Conservation (phyloP, 2,113 vertebrate species). For the Loxodonta africana region DNA sequence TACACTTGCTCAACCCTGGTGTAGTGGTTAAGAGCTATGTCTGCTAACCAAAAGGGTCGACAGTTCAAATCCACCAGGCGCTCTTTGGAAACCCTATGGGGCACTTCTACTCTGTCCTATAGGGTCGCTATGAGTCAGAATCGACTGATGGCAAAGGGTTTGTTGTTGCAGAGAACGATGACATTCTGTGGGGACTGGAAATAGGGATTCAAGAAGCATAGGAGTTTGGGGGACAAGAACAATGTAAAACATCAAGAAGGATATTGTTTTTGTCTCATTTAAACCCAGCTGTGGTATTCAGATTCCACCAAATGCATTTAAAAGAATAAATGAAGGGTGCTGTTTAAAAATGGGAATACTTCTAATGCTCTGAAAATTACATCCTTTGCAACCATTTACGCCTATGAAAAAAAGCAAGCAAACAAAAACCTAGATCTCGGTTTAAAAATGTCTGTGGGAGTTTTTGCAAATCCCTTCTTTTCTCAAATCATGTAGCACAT, state of each 20-base stretch:
- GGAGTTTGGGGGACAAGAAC: not conserved
- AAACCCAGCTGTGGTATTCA: constrained; percentile 26
- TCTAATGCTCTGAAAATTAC: not conserved
- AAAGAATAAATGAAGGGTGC: not conserved
- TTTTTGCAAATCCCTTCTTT: constrained; percentile 40
- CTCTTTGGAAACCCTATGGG: no score
- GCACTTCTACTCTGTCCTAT: no score
- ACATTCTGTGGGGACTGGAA: not conserved
- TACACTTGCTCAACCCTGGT: not conserved
- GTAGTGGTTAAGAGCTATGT: no score
- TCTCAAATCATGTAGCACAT: not conserved
- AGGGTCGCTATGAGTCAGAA: no score
- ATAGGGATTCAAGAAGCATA: constrained; percentile 11
- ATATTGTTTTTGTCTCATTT: constrained; percentile 3
- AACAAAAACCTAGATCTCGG: not conserved
- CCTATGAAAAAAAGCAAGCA: not conserved
- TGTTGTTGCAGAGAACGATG: not conserved
- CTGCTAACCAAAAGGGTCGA: no score
- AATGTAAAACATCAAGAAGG: not conserved
- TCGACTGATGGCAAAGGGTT: no score
- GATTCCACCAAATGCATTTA: not conserved
- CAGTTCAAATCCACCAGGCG: no score
- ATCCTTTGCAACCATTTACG: not conserved
- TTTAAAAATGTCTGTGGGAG: not conserved
- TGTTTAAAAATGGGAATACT: not conserved